These are phyloP conservation scores for Labrus mixtus DNA, from an alignment of 2,113 vertebrate species.

Conservation along the genomic window DNA sequence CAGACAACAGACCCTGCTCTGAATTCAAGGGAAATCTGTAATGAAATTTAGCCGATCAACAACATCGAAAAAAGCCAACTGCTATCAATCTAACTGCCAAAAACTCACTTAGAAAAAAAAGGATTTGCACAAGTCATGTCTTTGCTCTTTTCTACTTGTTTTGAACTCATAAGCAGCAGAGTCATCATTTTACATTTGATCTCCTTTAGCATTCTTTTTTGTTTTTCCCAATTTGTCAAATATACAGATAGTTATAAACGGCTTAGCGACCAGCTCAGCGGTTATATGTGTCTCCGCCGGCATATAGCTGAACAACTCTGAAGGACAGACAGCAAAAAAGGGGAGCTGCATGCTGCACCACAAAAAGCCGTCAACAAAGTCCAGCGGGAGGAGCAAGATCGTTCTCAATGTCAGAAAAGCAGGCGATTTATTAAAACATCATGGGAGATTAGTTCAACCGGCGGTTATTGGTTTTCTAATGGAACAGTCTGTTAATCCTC, in stretches of 20 bases:
- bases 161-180: slow-evolving; percentile 41
- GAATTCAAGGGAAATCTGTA: slow-evolving; percentile 18
- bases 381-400: slow-evolving; percentile 62
- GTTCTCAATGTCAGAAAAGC: slow-evolving; percentile 78
- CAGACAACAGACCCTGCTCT: slow-evolving; percentile 9
- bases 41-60: slow-evolving; percentile 27
- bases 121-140: slow-evolving; percentile 36
- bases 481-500: slow-evolving; percentile 82
- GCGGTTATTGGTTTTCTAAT: slow-evolving; percentile 81
- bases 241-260: slow-evolving; percentile 23
- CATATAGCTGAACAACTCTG: slow-evolving; percentile 51
- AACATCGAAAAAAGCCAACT: slow-evolving; percentile 38
- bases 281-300: slow-evolving; percentile 39
- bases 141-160: slow-evolving; percentile 21
- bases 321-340: slow-evolving; percentile 64
- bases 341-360: not conserved
- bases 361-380: slow-evolving; percentile 55
- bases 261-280: slow-evolving; percentile 1
- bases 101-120: slow-evolving; percentile 58
- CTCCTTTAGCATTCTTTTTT: slow-evolving; percentile 4
- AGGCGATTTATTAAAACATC: slow-evolving; percentile 81
- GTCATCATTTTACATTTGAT: slow-evolving; percentile 26
- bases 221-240: slow-evolving; percentile 40
- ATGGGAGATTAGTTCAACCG: slow-evolving; percentile 79
- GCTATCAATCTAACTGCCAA: slow-evolving; percentile 48